Conservation (phyloP, 2,113 vertebrate genomes). For the Phrynosoma platyrhinos region DNA sequence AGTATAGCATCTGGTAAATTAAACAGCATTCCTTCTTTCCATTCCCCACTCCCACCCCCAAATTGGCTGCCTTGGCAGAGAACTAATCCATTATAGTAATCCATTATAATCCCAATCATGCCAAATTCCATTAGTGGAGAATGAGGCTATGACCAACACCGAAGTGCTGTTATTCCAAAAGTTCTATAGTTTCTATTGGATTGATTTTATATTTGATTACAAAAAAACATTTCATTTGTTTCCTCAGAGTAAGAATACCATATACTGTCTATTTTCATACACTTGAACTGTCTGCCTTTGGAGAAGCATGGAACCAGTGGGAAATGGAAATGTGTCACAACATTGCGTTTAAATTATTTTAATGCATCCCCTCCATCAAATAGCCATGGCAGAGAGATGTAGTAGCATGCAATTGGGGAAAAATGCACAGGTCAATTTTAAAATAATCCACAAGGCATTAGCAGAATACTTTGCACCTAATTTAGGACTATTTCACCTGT, state of each 20-base stretch:
- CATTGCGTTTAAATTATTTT: constrained; percentile 69
- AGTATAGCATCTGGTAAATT: too few relatives aligned
- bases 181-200: constrained; percentile 18
- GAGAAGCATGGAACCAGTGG: constrained; percentile 72
- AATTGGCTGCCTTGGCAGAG: too few relatives aligned
- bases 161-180: not conserved
- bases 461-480: constrained; percentile 68
- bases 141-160: not conserved
- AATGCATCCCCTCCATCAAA: constrained; percentile 59
- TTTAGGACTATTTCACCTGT: constrained; percentile 71
- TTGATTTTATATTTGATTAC: constrained; percentile 54
- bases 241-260: constrained; percentile 18
- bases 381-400: constrained; percentile 39
- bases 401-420: constrained; percentile 60
- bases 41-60: too few relatives aligned
- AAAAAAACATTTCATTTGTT: not conserved
- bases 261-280: constrained; percentile 70
- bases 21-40: too few relatives aligned
- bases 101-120: not conserved
- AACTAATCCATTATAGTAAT: too few relatives aligned
- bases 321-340: constrained; percentile 75
- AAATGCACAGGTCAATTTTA: constrained; percentile 54
- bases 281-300: constrained; percentile 63
- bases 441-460: constrained; percentile 59
- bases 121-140: not conserved